phyloP scores from a whole-genome alignment of 2,888 invertebrate genomes.

The Caenorhabditis sp. region DNA sequence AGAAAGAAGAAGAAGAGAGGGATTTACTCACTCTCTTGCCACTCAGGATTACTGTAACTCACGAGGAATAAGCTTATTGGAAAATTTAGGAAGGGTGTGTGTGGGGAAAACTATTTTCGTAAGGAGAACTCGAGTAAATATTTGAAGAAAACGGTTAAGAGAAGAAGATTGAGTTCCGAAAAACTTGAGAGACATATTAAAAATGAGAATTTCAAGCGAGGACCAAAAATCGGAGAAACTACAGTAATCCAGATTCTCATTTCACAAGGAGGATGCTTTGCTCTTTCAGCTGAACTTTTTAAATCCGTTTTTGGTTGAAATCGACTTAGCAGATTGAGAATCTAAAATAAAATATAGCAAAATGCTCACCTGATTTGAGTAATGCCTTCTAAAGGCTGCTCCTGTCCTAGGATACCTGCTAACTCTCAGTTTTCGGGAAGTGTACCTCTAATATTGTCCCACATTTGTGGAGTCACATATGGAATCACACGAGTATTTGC shows the following conservation, averaged over 20 bases:
- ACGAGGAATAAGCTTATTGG: constrained; percentile 46
- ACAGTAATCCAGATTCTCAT: neutral
- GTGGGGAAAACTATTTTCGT: constrained; percentile 36
- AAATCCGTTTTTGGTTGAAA: neutral
- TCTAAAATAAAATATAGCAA: too few species aligned
- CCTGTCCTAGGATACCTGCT: too few species aligned
- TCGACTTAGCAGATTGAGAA: too few species aligned
- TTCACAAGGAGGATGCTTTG: too few species aligned
- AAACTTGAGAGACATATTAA: neutral
- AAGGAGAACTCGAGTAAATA: constrained; percentile 30
- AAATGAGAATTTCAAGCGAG: too few species aligned
- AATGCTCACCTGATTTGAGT: too few species aligned
- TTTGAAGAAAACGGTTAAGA: constrained; percentile 14
- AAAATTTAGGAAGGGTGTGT: constrained; percentile 19
- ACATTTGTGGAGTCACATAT: too few species aligned
- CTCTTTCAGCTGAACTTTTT: too few species aligned
- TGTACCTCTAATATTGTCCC: too few species aligned
- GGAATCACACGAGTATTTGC: too few species aligned
- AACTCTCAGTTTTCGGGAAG: too few species aligned
- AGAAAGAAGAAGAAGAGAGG: constrained; percentile 27
- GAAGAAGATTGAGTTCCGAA: neutral
- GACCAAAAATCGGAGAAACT: neutral
- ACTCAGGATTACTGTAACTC: constrained; percentile 65
- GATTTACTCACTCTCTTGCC: constrained; percentile 57
- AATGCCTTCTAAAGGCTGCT: too few species aligned